These are phyloP conservation scores for Sapayoa aenigma DNA, from an alignment of 2,113 vertebrate genomes.

Conservation along the genomic window DNA sequence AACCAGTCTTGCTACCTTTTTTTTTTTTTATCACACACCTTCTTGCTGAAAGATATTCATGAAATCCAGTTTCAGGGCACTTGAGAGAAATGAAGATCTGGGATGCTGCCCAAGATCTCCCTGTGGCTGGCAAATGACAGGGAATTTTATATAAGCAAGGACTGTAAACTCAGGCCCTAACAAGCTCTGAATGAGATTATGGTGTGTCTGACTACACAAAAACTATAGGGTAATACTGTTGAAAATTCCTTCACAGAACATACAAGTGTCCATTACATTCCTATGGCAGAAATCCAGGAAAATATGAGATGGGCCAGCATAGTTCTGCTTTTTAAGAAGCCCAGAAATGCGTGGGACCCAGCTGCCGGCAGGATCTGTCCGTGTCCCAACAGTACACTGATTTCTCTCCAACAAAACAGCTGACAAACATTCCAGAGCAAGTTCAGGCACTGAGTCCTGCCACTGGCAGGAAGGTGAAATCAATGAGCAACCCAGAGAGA, in stretches of 20 bases:
- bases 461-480: constrained; percentile 11
- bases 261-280: neutral
- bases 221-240: neutral
- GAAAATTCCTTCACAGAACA: neutral
- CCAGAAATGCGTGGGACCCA: neutral
- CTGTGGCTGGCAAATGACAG: neutral
- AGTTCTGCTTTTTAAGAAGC: neutral
- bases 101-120: neutral
- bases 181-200: neutral
- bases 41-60: neutral
- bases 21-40: neutral
- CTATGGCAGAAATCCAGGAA: neutral
- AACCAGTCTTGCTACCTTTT: neutral
- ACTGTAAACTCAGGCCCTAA: neutral
- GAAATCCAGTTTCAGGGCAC: neutral
- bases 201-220: neutral
- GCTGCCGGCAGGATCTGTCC: neutral
- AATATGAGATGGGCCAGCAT: neutral
- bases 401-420: neutral
- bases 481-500: constrained; percentile 15
- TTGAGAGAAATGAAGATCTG: neutral
- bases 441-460: neutral
- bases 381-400: neutral
- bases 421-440: constrained; percentile 46
- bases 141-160: neutral